Base-by-base conservation (phyloP, 2,797 vertebrate species). In the Dryobates pubescens region DNA sequence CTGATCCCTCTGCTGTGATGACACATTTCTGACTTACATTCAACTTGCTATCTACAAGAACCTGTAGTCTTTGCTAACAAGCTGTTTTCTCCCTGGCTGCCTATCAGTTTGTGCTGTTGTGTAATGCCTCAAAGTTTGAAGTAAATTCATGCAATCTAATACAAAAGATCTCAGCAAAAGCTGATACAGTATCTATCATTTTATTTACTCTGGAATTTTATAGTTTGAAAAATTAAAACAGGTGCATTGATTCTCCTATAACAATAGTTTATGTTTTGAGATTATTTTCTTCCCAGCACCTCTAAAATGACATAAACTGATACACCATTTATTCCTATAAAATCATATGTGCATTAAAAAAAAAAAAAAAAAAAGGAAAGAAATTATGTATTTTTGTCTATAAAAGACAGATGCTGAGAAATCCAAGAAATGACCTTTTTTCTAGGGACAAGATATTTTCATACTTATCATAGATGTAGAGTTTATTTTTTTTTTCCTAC, bases 391-490 rank as follows among this genome's bases (percentile, higher is more conserved):
- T 26, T 83, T 91, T 72, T 73, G 5, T 3, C 9, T 38, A 29
- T 68, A 43, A 59, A 82, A 91, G 59, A 13, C 10, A 64, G 0
- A 49, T 2, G 10, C 10, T 9, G 23, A 75, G 90, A 83, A 64
- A 27, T 1, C 32, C 27, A 89, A 88, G 62, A 92, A 93, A 41
- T 65, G 73, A 47, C 26, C 59, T 76, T 93, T 76, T 93, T 43
- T 43, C 67, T 47, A 71, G 51, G 70, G 64, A 70, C 64, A 95
- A 96, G 76, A 94, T 45, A 96, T 96, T 97, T 97, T 97, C 93
- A 94, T 89, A 96, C 83, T 94, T 76, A 76, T 95, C 27, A 70
- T n/a, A 59, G 91, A 94, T 61, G 96, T 89, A 95, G 24, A 90
- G 69, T 79, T 94, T 94, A 86, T 96, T 15, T 96, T 15, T 96